Base-by-base conservation (phyloP, 2,113 vertebrate species). In the Sciurus niger region DNA sequence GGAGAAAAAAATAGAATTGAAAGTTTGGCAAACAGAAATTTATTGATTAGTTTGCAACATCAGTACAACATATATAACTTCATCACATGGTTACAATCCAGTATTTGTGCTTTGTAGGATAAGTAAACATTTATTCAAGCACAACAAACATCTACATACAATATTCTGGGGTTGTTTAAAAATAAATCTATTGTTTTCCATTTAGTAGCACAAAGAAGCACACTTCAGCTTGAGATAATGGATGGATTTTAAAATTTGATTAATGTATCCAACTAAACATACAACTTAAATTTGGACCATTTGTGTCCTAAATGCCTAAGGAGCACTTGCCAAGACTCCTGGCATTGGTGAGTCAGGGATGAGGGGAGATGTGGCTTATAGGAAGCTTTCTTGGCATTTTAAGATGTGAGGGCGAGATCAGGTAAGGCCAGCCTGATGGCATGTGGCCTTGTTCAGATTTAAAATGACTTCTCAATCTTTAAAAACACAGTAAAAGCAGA, bases 71-170 rank as follows among this genome's bases (percentile, higher is more conserved):
- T 93, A 97, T 79, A 94, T 96, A 98, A 98, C 95, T 86, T 96
- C 96, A 98, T 98, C 98, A 98, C 98, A 98, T 80, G 92, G 78
- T 98, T 98, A 98, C 97, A 98, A 96, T 89, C 97, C 94, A 93
- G 87, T 97, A 97, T 94, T 98, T 99, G 99, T 99, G 99, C 99
- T 99, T 98, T 98, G 96, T 98, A 97, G 90, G 95, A 73, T 97
- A 98, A 96, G 89, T 98, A 98, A 98, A 98, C 98, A 98, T 98
- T 98, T 97, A 98, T 96, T 98, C 40, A 60, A 98, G 87, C 97
- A 98, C 97, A 96, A 97, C 72, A 98, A 97, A 98, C 80, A 67
- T 93, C 37, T 97, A 98, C 96, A 89, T 92, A 98, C 91, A 96
- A 90, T 96, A 97, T 97, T 97, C 77, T 95, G 67, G 86, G 88